Base-by-base conservation (phyloP, 2,888 invertebrate genomes). In the Lasioglossum zephyrum region DNA sequence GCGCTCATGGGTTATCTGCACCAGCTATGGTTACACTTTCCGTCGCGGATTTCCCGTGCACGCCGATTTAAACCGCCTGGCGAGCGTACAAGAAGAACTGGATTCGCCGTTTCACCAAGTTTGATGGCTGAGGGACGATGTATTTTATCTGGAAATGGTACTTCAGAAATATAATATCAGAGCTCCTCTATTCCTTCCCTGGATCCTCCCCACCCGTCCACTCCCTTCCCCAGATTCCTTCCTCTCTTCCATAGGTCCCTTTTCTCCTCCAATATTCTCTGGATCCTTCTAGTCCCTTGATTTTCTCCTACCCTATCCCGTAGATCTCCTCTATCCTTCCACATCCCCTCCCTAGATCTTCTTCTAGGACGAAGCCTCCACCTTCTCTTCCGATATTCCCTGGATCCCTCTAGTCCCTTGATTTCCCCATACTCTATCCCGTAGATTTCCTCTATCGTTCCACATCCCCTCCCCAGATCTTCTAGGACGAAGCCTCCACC, bases 1-100 rank as follows among this genome's bases (percentile, higher is more conserved):
- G 78, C 60, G 77, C 73, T 49, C 84, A 2, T 57, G 74, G 77
- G 60, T 78, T 84, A 84, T 84, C 84, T 72, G 70, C 36, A 36
- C 13, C 53, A 44, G 70, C 49, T 60, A 77, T 74, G 49, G 57
- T 31, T 26, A 63, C 31, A 60, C 53, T 63, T 82, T 60, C 31
- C 73, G 47, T 36, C 36, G 77, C 57, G 57, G 57, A 82, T 73
- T 74, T 47, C 73, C 73, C 47, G 66, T 63, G 22, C 53, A 18
- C 31, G 41, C 26, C 18, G 31, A 47, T 73, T 39, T 9, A 5
- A 60, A 81, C 11, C 41, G 70, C 1, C n/a, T 0, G 39, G n/a
- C 70, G 11, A n/a, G 11, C 4, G 22, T 41, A 11, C n/a, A 11
- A 41, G n/a, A 41, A 70, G 41, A 11, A 70, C 31, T 31, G 6